Conservation (phyloP, 2,888 invertebrate genomes). For the Yponomeuta cagnagella region DNA sequence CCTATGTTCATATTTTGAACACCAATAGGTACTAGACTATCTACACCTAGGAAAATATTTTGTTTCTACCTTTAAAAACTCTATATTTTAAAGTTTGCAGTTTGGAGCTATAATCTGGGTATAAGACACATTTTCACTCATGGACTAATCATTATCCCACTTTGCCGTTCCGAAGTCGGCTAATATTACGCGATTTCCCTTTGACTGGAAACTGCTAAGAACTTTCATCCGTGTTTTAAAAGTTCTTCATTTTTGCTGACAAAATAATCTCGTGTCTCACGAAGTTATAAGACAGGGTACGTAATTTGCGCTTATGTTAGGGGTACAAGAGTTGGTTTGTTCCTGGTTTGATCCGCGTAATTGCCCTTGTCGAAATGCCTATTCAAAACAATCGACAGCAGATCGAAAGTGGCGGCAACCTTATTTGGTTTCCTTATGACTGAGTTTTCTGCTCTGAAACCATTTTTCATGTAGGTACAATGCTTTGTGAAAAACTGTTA, state of each 20-base stretch:
- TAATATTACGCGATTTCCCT: conserved; percentile 33
- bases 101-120: too few relatives aligned
- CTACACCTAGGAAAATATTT: too few relatives aligned
- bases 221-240: conserved; percentile 40
- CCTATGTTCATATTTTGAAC: too few relatives aligned
- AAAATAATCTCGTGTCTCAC: conserved; percentile 30
- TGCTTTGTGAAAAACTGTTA: too few relatives aligned
- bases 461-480: too few relatives aligned
- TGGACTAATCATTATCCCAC: neutral
- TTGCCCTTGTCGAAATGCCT: neutral
- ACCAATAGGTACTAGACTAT: too few relatives aligned
- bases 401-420: too few relatives aligned
- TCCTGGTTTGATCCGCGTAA: neutral
- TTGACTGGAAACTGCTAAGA: conserved; percentile 45
- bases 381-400: neutral
- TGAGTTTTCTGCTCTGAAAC: too few relatives aligned
- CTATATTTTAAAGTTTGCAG: too few relatives aligned
- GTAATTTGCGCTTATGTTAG: neutral
- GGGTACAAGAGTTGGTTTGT: neutral
- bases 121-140: neutral
- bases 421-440: too few relatives aligned
- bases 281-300: conserved; percentile 20
- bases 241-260: conserved; percentile 32
- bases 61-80: too few relatives aligned
- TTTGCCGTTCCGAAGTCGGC: neutral